Evolutionary conservation across 2,888 invertebrate genomes (phyloP).

Genomic region (Elegia similella): DNA sequence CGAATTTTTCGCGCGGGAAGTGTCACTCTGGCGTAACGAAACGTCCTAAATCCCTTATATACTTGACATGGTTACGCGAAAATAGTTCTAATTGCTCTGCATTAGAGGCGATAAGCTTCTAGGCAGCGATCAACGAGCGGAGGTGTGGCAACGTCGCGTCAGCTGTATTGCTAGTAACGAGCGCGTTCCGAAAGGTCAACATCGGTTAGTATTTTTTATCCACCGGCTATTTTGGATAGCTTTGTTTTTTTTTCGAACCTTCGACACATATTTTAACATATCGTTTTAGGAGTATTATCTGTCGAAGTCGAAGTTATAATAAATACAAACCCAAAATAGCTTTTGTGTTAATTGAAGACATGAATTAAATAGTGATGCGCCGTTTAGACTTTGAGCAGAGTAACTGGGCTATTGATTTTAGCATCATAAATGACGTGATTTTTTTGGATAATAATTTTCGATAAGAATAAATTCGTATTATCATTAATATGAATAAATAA

Average conservation of each 20-base stretch:
- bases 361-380: not conserved
- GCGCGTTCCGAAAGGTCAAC: slow-evolving; percentile 78
- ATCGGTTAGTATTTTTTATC: slow-evolving; percentile 75
- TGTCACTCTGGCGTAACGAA: slow-evolving; percentile 56
- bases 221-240: slow-evolving; percentile 63
- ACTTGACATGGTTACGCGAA: slow-evolving; percentile 52
- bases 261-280: not conserved
- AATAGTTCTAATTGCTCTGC: slow-evolving; percentile 40
- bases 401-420: not conserved
- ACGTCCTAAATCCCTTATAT: slow-evolving; percentile 74
- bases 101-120: slow-evolving; percentile 71
- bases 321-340: not conserved
- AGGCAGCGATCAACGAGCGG: slow-evolving; percentile 52
- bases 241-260: slow-evolving; percentile 48
- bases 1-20: slow-evolving; percentile 81
- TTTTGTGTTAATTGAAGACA: not conserved
- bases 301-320: not conserved
- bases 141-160: slow-evolving; percentile 77
- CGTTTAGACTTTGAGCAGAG: not conserved
- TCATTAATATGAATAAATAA: slow-evolving; percentile 36
- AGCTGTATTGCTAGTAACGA: slow-evolving; percentile 76
- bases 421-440: not conserved
- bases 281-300: not conserved
- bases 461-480: slow-evolving; percentile 21
- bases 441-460: no score